phyloP scores from a whole-genome alignment of 2,888 invertebrate genomes.

The Glyphotaelius pellucidus region DNA sequence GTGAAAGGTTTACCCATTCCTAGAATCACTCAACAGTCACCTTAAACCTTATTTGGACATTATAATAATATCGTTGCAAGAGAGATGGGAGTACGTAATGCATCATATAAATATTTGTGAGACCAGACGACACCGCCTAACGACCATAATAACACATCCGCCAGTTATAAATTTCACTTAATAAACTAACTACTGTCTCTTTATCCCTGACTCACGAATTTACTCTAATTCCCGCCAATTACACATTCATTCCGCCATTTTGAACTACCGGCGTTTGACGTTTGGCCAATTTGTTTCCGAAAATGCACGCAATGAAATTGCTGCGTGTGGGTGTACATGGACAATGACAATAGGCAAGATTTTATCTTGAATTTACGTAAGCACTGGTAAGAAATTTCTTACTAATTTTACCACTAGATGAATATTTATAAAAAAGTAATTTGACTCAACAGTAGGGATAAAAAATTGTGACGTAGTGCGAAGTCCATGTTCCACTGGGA shows the following conservation, averaged over 20 bases:
- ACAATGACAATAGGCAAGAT: neutral
- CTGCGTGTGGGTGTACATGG: neutral
- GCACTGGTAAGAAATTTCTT: neutral
- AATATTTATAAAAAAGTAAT: too few relatives aligned
- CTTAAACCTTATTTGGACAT: neutral
- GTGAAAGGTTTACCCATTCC: neutral
- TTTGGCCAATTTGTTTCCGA: neutral
- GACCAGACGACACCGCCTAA: slow-evolving; percentile 34
- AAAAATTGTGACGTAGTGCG: too few relatives aligned
- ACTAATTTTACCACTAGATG: neutral
- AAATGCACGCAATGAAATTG: neutral
- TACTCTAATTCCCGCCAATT: slow-evolving; percentile 50
- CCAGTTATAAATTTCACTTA: slow-evolving; percentile 30
- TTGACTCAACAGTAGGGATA: too few relatives aligned
- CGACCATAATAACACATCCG: slow-evolving; percentile 32
- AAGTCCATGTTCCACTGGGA: too few relatives aligned
- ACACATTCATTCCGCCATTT: slow-evolving; percentile 49
- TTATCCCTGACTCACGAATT: slow-evolving; percentile 44
- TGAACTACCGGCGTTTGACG: neutral
- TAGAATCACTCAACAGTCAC: neutral
- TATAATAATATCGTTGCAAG: neutral
- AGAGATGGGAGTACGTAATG: neutral
- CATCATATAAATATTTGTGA: slow-evolving; percentile 3
- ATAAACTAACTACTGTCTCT: slow-evolving; percentile 19
- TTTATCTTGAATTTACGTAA: neutral